Evolutionary conservation across 2,888 invertebrate species (phyloP), one percentile per base, ranked within the genome.

Genomic region (Anthophora plumipes): DNA sequence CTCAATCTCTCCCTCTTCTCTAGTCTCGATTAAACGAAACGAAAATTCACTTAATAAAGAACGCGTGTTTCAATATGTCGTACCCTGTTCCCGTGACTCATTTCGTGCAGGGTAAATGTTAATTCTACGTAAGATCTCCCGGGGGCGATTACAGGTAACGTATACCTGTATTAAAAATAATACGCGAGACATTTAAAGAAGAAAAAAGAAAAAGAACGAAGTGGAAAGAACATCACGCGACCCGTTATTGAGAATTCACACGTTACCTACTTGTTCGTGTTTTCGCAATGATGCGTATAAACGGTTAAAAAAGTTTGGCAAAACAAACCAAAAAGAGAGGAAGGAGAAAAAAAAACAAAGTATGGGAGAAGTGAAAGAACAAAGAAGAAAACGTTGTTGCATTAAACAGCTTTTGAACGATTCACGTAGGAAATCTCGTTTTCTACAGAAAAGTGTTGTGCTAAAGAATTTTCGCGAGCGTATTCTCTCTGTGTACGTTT

Each of bases 161-260:
- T 25, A 46, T 54, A 0, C 11, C 48, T 48, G n/a, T 41, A 41
- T 77, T 77, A 75, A 75, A 78, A 61, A 57, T 75, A 75, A 78
- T 63, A 75, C 31, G 17, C n/a, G n/a, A 31, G 17, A 54, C 55
- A 46, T 74, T 61, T 75, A 74, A 67, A 55, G 46, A 25, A 67
- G 52, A 61, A 37, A 12, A 74, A 67, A 55, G 46, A 25, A 67
- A 59, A 61, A 37, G 9, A 39, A 37, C 12, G 25, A 20, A 4
- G 46, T 57, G 5, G 22, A 37, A 17, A 39, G 14, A 22, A 41
- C 20, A 60, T 48, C 77, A 68, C 75, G 75, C 74, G 48, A 75
- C 20, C 37, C 8, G n/a, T 75, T 68, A 50, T 78, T 68, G 55
- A n/a, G 68, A 75, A 68, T 68, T 61, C 22, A 61, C 75, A 41